phyloP scores from a whole-genome alignment of 1,140 invertebrate genomes.

The Lepidostoma basale region DNA sequence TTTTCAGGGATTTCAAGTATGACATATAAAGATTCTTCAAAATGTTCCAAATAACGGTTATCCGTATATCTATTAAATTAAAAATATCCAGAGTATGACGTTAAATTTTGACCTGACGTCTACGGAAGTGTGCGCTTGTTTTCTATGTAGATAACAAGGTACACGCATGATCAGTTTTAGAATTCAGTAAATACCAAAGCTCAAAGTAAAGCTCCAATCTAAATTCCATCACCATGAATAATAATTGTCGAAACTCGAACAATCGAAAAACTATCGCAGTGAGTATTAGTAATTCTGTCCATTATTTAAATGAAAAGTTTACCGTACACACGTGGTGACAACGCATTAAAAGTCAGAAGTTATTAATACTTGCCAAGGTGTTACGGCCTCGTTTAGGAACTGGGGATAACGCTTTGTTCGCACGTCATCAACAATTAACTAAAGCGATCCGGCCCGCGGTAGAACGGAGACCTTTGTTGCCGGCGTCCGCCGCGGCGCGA shows the following conservation, averaged over 20 bases:
- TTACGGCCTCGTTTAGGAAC: constrained; percentile 29
- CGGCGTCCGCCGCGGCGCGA: background rate
- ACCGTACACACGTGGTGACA: constrained; percentile 19
- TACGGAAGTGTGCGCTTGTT: too few species aligned
- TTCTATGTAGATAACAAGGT: background rate
- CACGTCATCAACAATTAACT: constrained; percentile 3
- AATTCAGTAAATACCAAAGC: background rate
- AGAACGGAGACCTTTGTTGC: background rate
- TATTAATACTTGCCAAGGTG: constrained; percentile 38
- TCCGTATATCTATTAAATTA: too few species aligned
- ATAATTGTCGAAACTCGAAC: background rate
- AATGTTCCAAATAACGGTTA: too few species aligned
- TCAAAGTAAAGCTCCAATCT: background rate
- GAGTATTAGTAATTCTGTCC: background rate
- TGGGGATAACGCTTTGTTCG: constrained; percentile 10
- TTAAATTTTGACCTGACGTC: too few species aligned
- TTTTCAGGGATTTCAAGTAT: too few species aligned
- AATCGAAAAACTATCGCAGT: constrained; percentile 3
- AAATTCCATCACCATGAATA: background rate
- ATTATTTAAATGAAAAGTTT: constrained; percentile 8
- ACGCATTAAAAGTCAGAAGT: constrained; percentile 43
- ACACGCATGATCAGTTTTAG: background rate
- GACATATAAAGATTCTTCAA: too few species aligned
- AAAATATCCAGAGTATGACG: too few species aligned
- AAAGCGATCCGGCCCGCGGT: background rate